Evolutionary conservation across 1,140 invertebrate species (phyloP).

Genomic region (Polyergus mexicanus): DNA sequence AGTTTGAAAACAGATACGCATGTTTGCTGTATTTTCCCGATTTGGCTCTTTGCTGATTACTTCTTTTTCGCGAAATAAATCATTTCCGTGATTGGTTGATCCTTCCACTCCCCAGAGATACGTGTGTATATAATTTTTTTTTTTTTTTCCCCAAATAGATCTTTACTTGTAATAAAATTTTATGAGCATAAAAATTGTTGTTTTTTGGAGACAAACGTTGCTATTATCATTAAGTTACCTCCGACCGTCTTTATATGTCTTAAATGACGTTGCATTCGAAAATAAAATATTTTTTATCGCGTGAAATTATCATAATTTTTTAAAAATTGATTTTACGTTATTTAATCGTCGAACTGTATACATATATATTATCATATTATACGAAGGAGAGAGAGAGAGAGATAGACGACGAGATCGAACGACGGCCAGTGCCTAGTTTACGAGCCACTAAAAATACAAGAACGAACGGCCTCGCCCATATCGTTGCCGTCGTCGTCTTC

Average conservation of each 20-base stretch:
- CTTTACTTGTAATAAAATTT: conserved; percentile 9
- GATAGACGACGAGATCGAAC: conserved; percentile 69
- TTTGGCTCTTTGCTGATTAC: conserved; percentile 13
- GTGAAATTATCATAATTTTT: not conserved
- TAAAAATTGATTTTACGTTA: not conserved
- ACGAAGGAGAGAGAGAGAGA: conserved; percentile 65
- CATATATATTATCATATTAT: not conserved
- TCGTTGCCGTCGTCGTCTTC: conserved; percentile 51
- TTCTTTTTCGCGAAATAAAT: conserved; percentile 14
- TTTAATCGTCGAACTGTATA: not conserved
- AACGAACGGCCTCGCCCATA: conserved; percentile 72
- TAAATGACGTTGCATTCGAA: not conserved
- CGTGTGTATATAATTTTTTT: too few species aligned
- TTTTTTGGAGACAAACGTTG: not conserved
- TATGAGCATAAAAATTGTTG: not conserved
- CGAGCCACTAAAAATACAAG: conserved; percentile 76
- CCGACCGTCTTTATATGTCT: not conserved
- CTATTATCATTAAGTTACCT: not conserved
- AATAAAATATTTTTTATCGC: not conserved
- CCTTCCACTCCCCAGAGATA: too few species aligned
- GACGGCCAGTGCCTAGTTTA: conserved; percentile 76
- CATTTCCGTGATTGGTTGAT: not conserved
- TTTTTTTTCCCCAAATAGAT: too few species aligned
- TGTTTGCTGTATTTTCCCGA: not conserved
- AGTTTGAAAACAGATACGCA: not conserved